Percentiles rank a stretch among this genome's conserved stretches.
phyloP scores from a whole-genome alignment of 1,140 invertebrate species.

The Mycetomoellerius zeteki region DNA sequence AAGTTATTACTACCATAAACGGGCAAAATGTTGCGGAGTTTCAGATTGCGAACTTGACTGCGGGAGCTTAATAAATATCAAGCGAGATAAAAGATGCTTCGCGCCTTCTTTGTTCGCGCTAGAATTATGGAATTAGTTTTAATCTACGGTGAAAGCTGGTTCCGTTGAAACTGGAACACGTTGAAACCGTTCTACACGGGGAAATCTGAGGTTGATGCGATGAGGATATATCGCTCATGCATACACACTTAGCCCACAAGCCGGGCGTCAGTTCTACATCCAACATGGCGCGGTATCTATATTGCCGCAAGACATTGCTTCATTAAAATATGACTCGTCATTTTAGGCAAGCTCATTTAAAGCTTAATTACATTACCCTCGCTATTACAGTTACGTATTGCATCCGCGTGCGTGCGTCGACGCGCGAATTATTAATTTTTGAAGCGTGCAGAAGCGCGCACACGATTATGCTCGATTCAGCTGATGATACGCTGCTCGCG shows the following conservation, averaged over 20 bases:
- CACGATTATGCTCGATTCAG: neutral
- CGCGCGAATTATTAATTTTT: conserved; percentile 24
- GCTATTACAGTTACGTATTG: neutral
- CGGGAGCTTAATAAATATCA: conserved; percentile 55
- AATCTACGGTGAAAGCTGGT: conserved; percentile 54
- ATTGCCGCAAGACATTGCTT: conserved; percentile 24
- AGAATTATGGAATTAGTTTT: conserved; percentile 64
- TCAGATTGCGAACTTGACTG: conserved; percentile 32
- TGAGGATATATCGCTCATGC: conserved; percentile 28
- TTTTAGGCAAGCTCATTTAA: conserved; percentile 8
- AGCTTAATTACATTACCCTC: conserved; percentile 9
- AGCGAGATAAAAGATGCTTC: conserved; percentile 47
- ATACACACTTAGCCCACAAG: conserved; percentile 2
- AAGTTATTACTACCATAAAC: neutral
- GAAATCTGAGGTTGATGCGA: conserved; percentile 43
- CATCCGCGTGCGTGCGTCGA: neutral
- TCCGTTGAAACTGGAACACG: conserved; percentile 39
- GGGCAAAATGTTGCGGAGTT: conserved; percentile 5
- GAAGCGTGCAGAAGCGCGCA: neutral
- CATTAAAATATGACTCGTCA: conserved; percentile 36
- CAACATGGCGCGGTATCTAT: conserved; percentile 8
- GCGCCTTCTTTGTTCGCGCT: conserved; percentile 44
- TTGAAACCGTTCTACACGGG: conserved; percentile 14
- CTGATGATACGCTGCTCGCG: conserved; percentile 1
- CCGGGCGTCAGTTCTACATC: conserved; percentile 24